Evolutionary conservation across 2,113 vertebrate species (phyloP), one percentile per base, ranked within the genome.

Genomic region (Piaya cayana): DNA sequence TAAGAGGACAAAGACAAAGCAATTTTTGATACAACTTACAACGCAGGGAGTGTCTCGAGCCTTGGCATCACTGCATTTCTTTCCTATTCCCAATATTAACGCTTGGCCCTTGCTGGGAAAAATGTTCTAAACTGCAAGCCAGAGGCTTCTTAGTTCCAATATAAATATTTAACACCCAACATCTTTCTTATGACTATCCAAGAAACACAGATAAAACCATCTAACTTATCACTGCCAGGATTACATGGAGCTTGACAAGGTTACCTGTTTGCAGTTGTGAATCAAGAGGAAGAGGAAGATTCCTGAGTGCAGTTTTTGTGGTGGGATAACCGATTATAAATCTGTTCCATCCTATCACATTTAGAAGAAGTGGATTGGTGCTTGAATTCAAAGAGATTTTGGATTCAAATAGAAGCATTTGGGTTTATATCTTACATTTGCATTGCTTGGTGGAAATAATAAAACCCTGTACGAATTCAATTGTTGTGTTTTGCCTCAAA

Each of bases 91-190:
- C n/a, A 68, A 47, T 34, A 78, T 9, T 71, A 92, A 90, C 1
- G 1, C 60, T 95, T 81, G 82, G 79, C 69, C 34, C 49, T 90
- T 82, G 75, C 79, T 81, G 79, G 1, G 16, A 96, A 89, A 88
- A 94, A 85, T 92, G 85, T 92, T 94, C 89, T 84, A 42, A 94
- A 82, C 50, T 19, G 39, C 56, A 91, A 72, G 82, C 75, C 86
- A 88, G 86, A 82, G 53, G 30, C 70, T 77, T 43, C 37, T 78
- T 49, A 50, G 75, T 60, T 91, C 92, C 87, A 93, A 78, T 59
- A 75, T 62, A 96, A 96, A 96, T 86, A 94, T 88, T 88, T 94
- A 91, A 82, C 69, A 74, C 79, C 80, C 75, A 67, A 16, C 26
- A 60, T 42, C 27, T 69, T 72, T 85, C 85, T 91, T 34, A 94